These are phyloP conservation scores for Collichthys lucidus DNA, from an alignment of 2,113 vertebrate genomes.

Conservation along the genomic window DNA sequence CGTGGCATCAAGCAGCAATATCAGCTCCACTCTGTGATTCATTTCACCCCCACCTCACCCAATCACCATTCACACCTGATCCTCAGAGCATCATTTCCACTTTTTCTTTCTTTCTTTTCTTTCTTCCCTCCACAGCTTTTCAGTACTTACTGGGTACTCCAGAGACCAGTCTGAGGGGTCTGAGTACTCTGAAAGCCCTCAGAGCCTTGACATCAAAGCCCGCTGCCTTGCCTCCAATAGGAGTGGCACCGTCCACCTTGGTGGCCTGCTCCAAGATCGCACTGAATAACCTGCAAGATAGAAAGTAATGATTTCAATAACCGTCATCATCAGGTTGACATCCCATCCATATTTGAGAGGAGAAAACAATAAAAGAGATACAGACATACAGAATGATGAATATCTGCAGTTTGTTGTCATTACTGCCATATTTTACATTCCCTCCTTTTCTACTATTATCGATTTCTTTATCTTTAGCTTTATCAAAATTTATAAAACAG, in stretches of 20 bases:
- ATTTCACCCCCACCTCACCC: conserved; percentile 36
- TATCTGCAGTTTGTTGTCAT: conserved; percentile 13
- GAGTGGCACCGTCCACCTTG: conserved; percentile 94
- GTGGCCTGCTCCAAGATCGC: conserved; percentile 99
- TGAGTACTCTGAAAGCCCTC: conserved; percentile 96
- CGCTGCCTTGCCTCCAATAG: conserved; percentile 96
- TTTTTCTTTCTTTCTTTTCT: neutral
- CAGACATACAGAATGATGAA: conserved; percentile 6
- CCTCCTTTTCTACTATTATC: neutral
- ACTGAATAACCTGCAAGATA: conserved; percentile 92
- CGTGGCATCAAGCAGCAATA: conserved; percentile 37
- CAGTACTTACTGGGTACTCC: conserved; percentile 97
- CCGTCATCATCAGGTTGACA: neutral
- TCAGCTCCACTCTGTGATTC: conserved; percentile 52
- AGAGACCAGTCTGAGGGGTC: conserved; percentile 95
- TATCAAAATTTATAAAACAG: neutral
- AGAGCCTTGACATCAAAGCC: conserved; percentile 98
- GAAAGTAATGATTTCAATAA: conserved; percentile 39
- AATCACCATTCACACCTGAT: conserved; percentile 71
- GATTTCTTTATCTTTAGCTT: neutral
- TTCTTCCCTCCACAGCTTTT: neutral
- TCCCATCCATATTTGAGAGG: conserved; percentile 23
- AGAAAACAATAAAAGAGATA: conserved; percentile 19
- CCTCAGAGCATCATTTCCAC: conserved; percentile 20
- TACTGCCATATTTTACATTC: neutral